Percentiles rank a stretch among this genome's conserved stretches.
Evolutionary conservation across 1,140 invertebrate genomes (phyloP).

Genomic region (Trichonephila clavipes): DNA sequence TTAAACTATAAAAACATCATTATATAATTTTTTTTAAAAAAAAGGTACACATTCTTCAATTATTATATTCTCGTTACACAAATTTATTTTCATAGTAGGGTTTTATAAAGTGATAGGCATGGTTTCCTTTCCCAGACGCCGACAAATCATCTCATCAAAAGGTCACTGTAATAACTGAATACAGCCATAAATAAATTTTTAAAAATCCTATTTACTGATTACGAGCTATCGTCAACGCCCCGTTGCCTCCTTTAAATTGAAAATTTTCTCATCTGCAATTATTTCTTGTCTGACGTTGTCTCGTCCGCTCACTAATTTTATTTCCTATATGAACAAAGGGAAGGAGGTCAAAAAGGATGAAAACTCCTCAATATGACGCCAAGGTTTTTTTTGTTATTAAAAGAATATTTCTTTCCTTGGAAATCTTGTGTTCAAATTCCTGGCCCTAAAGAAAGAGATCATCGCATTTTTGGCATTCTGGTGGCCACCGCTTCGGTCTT

Average conservation of each 20-base stretch:
- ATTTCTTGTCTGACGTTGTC: neutral
- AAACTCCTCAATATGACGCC: conserved; percentile 8
- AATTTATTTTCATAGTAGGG: too few species aligned
- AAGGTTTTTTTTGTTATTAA: conserved; percentile 31
- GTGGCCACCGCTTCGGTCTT: neutral
- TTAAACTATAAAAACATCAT: too few species aligned
- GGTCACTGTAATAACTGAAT: too few species aligned
- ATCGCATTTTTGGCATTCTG: conserved; percentile 44
- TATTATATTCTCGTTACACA: too few species aligned
- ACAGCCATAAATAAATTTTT: too few species aligned
- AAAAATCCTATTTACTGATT: too few species aligned
- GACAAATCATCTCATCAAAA: too few species aligned
- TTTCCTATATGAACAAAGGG: neutral
- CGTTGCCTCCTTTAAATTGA: neutral
- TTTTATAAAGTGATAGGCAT: too few species aligned
- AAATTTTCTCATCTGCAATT: conserved; percentile 5
- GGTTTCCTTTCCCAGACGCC: too few species aligned
- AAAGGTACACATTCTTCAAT: too few species aligned
- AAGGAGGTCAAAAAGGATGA: neutral
- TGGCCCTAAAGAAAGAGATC: neutral
- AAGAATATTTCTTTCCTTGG: conserved; percentile 40
- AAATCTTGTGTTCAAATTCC: conserved; percentile 32
- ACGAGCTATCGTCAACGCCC: too few species aligned
- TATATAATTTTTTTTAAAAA: too few species aligned
- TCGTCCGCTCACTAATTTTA: neutral